A percentile compares a stretch with the other conserved stretches of the same genome.
Evolutionary conservation across 2,797 vertebrate genomes (phyloP).

Genomic region (Strix occidentalis): DNA sequence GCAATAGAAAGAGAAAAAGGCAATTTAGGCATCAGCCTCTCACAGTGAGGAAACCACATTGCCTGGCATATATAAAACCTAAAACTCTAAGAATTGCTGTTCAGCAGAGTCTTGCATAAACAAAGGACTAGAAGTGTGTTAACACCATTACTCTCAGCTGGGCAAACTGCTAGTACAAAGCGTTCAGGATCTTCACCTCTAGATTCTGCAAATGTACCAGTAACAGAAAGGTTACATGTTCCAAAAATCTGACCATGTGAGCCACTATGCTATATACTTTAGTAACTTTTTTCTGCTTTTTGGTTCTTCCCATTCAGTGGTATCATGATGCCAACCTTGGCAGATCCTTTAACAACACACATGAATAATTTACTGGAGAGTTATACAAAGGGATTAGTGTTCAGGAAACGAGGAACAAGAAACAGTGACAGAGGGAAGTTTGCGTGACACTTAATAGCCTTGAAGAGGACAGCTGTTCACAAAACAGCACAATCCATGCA

Average conservation of each 20-base stretch:
- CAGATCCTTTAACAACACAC: not conserved
- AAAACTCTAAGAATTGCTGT: not conserved
- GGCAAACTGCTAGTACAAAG: not conserved
- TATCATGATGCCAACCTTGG: not conserved
- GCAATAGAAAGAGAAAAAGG: not conserved
- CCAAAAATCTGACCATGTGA: rapidly evolving
- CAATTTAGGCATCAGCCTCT: not conserved
- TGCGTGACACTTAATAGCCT: slow-evolving; percentile 17
- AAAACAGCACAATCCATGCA: slow-evolving; percentile 7
- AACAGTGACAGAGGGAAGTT: slow-evolving; percentile 12
- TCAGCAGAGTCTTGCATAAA: not conserved
- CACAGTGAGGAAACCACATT: too few relatives aligned
- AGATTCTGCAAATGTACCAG: not conserved
- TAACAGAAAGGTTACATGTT: not conserved
- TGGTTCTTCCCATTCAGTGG: not conserved
- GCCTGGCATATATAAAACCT: not conserved
- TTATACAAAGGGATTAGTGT: slow-evolving; percentile 34
- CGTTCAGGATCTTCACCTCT: not conserved
- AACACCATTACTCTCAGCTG: not conserved
- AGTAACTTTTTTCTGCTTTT: not conserved
- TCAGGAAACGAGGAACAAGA: slow-evolving; percentile 47
- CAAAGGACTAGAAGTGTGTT: not conserved
- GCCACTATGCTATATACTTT: rapidly evolving
- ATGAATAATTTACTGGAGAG: slow-evolving; percentile 41
- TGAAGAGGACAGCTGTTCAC: slow-evolving; percentile 43